Evolutionary conservation across 2,888 invertebrate genomes (phyloP).

Genomic region (Megamerina dolium): DNA sequence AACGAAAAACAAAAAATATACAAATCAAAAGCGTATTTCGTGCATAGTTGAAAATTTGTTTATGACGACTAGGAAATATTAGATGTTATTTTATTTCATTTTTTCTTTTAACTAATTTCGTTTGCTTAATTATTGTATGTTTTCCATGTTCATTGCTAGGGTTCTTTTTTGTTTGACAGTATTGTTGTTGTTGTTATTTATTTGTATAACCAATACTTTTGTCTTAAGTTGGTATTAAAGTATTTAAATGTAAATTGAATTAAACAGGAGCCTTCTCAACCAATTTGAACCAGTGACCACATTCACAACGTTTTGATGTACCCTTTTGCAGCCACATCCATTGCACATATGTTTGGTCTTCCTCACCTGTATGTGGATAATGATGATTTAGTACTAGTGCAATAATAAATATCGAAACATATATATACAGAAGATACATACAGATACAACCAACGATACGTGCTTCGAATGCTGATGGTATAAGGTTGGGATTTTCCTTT

Average conservation of each 20-base stretch:
- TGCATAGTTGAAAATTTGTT: too few species aligned
- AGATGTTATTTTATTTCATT: too few species aligned
- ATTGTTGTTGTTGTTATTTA: constrained; percentile 15
- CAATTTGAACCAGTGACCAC: constrained; percentile 95
- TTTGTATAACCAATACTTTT: too few species aligned
- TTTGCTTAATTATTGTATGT: too few species aligned
- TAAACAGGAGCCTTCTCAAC: constrained; percentile 69
- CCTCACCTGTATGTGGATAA: constrained; percentile 66
- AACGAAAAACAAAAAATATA: too few species aligned
- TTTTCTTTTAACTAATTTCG: too few species aligned
- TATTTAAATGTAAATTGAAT: too few species aligned
- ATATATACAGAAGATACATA: constrained; percentile 43
- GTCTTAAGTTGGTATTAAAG: too few species aligned
- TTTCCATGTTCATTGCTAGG: too few species aligned
- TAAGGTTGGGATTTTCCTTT: constrained; percentile 76
- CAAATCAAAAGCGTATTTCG: too few species aligned
- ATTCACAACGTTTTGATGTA: constrained; percentile 85
- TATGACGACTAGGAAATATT: too few species aligned
- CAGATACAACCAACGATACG: constrained; percentile 94
- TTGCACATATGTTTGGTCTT: constrained; percentile 80
- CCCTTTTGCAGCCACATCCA: constrained; percentile 96
- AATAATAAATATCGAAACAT: neutral
- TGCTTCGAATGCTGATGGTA: constrained; percentile 84
- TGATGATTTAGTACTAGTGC: neutral
- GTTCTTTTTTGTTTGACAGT: constrained; percentile 41